These are phyloP conservation scores for Goniozus legneri DNA, from an alignment of 1,140 invertebrate genomes.

Conservation along the genomic window DNA sequence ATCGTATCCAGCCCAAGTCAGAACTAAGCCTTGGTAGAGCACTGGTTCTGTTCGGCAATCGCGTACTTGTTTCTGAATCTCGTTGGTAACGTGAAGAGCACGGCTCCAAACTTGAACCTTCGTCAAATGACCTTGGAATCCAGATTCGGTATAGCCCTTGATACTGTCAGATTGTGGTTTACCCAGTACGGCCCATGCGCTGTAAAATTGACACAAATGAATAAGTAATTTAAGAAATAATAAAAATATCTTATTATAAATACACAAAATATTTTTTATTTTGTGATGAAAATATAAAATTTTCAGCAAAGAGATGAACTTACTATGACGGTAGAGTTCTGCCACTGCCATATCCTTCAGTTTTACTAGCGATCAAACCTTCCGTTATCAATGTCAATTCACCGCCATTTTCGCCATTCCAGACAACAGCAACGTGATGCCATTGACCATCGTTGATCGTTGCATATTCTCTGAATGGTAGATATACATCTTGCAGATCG, in stretches of 20 bases:
- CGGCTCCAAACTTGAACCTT: slow-evolving; percentile 94
- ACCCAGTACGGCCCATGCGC: slow-evolving; percentile 89
- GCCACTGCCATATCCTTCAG: slow-evolving; percentile 79
- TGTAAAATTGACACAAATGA: too few species aligned
- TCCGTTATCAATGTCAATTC: slow-evolving; percentile 86
- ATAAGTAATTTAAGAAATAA: too few species aligned
- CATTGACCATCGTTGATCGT: slow-evolving; percentile 94
- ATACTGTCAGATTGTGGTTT: slow-evolving; percentile 75
- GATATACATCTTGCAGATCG: slow-evolving; percentile 84
- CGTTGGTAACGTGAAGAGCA: slow-evolving; percentile 83
- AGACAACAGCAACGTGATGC: slow-evolving; percentile 93
- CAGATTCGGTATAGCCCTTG: slow-evolving; percentile 76
- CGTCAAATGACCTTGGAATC: slow-evolving; percentile 92
- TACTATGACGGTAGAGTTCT: slow-evolving; percentile 75
- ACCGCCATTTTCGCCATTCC: slow-evolving; percentile 82
- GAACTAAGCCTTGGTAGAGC: slow-evolving; percentile 76
- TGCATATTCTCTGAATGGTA: slow-evolving; percentile 86
- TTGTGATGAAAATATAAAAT: slow-evolving; percentile 10
- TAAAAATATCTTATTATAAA: too few species aligned
- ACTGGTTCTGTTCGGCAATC: slow-evolving; percentile 90
- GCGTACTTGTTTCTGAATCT: slow-evolving; percentile 89
- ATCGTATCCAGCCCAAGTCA: slow-evolving; percentile 93
- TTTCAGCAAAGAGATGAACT: slow-evolving; percentile 39
- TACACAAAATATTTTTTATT: too few species aligned
- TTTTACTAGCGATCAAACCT: slow-evolving; percentile 86